Evolutionary conservation across 2,888 invertebrate genomes (phyloP).

Genomic region (Heliothis peltigera): DNA sequence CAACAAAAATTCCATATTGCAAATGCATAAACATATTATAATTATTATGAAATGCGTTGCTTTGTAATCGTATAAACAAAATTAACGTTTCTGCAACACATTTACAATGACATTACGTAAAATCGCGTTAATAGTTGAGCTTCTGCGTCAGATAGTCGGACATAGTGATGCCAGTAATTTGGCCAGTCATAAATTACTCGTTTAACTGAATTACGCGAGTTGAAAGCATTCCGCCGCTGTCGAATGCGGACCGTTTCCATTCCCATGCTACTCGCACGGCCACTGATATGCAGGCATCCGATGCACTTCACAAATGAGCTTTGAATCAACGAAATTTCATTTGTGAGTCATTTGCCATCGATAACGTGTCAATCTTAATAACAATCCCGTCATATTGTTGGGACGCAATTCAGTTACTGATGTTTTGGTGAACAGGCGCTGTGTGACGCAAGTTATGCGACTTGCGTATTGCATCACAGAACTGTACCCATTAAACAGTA

Average conservation of each 20-base stretch:
- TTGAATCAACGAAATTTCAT: slow-evolving; percentile 82
- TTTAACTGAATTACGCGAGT: slow-evolving; percentile 89
- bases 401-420: slow-evolving; percentile 28
- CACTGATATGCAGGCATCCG: slow-evolving; percentile 78
- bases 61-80: slow-evolving; percentile 24
- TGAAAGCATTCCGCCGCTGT: slow-evolving; percentile 86
- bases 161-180: slow-evolving; percentile 86
- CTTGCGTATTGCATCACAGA: not conserved
- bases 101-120: slow-evolving; percentile 50
- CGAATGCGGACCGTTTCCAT: slow-evolving; percentile 80
- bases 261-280: slow-evolving; percentile 71
- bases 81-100: slow-evolving; percentile 41
- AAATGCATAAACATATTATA: too few relatives aligned
- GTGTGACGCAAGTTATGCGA: not conserved
- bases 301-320: slow-evolving; percentile 81
- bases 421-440: slow-evolving; percentile 2
- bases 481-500: not conserved
- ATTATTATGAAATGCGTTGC: not conserved
- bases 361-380: slow-evolving; percentile 56
- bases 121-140: slow-evolving; percentile 63
- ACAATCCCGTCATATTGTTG: slow-evolving; percentile 31
- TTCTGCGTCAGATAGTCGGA: slow-evolving; percentile 74
- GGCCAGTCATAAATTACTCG: slow-evolving; percentile 88
- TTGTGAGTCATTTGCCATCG: slow-evolving; percentile 64
- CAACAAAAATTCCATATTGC: not conserved